phyloP scores from a whole-genome alignment of 2,888 invertebrate species.

The Cryptus armator region DNA sequence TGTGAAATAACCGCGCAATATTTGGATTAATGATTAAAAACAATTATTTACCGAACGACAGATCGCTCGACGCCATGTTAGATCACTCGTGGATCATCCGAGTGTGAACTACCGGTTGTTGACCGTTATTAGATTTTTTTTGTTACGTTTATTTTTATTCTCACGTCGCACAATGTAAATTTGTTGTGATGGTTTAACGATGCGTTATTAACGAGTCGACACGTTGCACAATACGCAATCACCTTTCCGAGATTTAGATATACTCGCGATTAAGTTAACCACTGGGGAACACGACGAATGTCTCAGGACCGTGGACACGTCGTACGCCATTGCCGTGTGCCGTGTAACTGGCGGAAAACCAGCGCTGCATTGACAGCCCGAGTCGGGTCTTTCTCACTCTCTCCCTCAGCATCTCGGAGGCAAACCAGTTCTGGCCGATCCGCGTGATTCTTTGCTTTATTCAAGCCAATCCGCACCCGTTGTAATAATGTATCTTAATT shows the following conservation, averaged over 20 bases:
- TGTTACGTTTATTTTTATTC: slow-evolving; percentile 13
- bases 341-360: slow-evolving; percentile 76
- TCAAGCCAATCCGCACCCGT: slow-evolving; percentile 3
- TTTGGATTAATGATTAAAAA: slow-evolving; percentile 42
- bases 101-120: slow-evolving; percentile 66
- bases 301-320: slow-evolving; percentile 53
- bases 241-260: slow-evolving; percentile 29
- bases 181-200: not conserved
- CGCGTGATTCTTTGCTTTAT: slow-evolving; percentile 47
- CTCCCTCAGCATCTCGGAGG: slow-evolving; percentile 29
- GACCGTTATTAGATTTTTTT: slow-evolving; percentile 27
- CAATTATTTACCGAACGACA: slow-evolving; percentile 84
- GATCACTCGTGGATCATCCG: slow-evolving; percentile 82
- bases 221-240: not conserved
- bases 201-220: not conserved
- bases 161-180: not conserved
- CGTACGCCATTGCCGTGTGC: slow-evolving; percentile 78
- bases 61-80: slow-evolving; percentile 85
- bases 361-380: slow-evolving; percentile 60
- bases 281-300: slow-evolving; percentile 17
- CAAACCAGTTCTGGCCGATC: slow-evolving; percentile 72
- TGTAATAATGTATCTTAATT: not conserved
- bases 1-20: not conserved
- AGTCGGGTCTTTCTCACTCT: not conserved
- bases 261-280: slow-evolving; percentile 21